phyloP scores from a whole-genome alignment of 2,113 vertebrate species.

The Chrysemys picta region DNA sequence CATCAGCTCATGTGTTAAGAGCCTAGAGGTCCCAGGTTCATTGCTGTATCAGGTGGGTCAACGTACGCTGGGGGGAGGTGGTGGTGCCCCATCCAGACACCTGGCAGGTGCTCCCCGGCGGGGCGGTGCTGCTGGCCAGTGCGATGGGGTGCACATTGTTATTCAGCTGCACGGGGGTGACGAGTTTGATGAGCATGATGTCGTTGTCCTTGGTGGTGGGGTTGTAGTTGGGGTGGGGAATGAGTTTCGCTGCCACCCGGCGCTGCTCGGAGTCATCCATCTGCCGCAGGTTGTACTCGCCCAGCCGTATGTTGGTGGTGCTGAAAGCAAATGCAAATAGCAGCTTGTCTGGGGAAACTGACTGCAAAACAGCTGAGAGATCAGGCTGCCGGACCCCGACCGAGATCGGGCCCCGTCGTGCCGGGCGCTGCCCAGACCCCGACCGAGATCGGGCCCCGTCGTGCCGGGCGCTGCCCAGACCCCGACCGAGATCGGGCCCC shows the following conservation, averaged over 20 bases:
- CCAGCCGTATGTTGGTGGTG: conserved; percentile 36
- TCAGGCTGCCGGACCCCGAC: not conserved
- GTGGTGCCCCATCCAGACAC: conserved; percentile 88
- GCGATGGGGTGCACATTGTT: conserved; percentile 76
- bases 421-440: no score
- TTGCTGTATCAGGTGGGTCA: rapidly evolving
- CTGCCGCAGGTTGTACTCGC: conserved; percentile 51
- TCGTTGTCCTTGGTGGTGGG: conserved; percentile 79
- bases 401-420: not conserved
- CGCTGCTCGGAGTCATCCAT: conserved; percentile 17
- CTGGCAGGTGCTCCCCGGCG: conserved; percentile 76
- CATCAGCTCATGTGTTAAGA: rapidly evolving
- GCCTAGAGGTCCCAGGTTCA: not conserved
- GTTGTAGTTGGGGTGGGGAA: conserved; percentile 63
- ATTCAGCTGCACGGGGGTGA: conserved; percentile 67
- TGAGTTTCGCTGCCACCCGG: conserved; percentile 5
- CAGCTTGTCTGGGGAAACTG: not conserved
- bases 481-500: no score
- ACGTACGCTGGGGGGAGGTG: conserved; percentile 77
- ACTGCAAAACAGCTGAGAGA: not conserved
- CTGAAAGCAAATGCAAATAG: not conserved
- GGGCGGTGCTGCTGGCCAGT: conserved; percentile 79
- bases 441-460: no score
- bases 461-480: no score
- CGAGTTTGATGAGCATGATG: conserved; percentile 87